Conservation (phyloP, 2,888 invertebrate genomes). For the Ethmia dodecea region DNA sequence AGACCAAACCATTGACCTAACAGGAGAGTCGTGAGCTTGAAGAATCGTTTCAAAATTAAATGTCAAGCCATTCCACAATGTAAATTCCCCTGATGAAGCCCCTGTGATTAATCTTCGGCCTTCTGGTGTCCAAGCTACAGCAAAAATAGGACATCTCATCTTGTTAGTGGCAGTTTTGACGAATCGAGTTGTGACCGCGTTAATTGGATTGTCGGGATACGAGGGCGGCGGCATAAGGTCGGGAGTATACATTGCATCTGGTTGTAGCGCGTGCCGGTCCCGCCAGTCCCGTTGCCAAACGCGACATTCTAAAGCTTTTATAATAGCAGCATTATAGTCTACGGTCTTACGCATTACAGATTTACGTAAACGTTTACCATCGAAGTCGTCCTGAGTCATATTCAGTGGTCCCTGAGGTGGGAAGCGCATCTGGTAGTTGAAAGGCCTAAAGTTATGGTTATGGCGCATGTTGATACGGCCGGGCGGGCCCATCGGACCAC, state of each 20-base stretch:
- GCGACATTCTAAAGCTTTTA: conserved; percentile 93
- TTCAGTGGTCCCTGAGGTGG: conserved; percentile 78
- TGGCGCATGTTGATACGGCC: conserved; percentile 67
- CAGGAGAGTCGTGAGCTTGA: conserved; percentile 99
- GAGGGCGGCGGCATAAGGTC: conserved; percentile 96
- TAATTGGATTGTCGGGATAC: conserved; percentile 96
- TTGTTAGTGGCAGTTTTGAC: conserved; percentile 99
- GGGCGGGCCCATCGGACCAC: conserved; percentile 44
- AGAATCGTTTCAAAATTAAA: conserved; percentile 99
- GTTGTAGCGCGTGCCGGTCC: conserved; percentile 93
- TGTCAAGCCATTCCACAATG: conserved; percentile 99
- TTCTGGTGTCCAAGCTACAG: conserved; percentile 99
- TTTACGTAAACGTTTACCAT: conserved; percentile 96
- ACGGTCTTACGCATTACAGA: conserved; percentile 98
- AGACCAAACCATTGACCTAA: conserved; percentile 99
- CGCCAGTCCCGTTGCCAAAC: conserved; percentile 97
- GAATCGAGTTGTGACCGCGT: conserved; percentile 95
- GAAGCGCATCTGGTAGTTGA: conserved; percentile 71
- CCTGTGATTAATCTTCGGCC: conserved; percentile 98
- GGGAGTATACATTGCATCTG: conserved; percentile 96
- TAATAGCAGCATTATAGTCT: conserved; percentile 97
- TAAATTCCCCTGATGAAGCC: conserved; percentile 99
- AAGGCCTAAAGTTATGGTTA: conserved; percentile 69
- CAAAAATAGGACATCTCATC: conserved; percentile 99
- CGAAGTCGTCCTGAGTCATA: conserved; percentile 92